Evolutionary conservation across 1,140 invertebrate genomes (phyloP).

Genomic region (Lineus longissimus): DNA sequence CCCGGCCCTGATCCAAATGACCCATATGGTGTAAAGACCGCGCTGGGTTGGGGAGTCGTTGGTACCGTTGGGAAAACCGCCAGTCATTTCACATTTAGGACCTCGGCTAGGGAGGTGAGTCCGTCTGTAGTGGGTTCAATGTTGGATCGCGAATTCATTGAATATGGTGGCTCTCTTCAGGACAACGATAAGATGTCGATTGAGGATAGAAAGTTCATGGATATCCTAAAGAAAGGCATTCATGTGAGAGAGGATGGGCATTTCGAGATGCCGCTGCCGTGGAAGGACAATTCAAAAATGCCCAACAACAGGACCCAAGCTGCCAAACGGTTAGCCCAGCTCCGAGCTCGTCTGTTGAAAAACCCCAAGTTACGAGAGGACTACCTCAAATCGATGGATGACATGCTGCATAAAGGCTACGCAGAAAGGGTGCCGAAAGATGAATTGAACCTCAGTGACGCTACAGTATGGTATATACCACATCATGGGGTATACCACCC

Average conservation of each 20-base stretch:
- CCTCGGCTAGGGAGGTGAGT: no score
- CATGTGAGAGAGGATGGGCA: constrained; percentile 14
- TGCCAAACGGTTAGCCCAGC: background rate
- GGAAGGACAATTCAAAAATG: background rate
- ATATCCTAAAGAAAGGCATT: background rate
- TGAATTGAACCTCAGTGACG: background rate
- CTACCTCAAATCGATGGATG: constrained; percentile 2
- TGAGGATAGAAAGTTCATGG: no score
- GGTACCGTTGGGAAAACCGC: no score
- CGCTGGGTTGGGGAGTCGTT: no score
- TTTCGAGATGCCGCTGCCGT: constrained; percentile 21
- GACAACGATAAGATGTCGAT: no score
- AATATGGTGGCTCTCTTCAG: no score
- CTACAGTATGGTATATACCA: constrained; percentile 17
- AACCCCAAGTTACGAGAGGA: background rate
- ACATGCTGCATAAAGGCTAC: constrained; percentile 6
- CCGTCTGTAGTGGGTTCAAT: no score
- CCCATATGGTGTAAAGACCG: no score
- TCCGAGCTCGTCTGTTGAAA: background rate
- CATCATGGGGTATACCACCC: constrained; percentile 23
- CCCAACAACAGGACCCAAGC: constrained; percentile 12
- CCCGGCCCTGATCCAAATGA: no score
- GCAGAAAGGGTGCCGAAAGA: constrained; percentile 13
- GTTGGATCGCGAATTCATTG: no score
- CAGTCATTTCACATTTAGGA: no score